Base-by-base conservation (phyloP, 1,140 invertebrate species). In the Leguminivora glycinivorella region DNA sequence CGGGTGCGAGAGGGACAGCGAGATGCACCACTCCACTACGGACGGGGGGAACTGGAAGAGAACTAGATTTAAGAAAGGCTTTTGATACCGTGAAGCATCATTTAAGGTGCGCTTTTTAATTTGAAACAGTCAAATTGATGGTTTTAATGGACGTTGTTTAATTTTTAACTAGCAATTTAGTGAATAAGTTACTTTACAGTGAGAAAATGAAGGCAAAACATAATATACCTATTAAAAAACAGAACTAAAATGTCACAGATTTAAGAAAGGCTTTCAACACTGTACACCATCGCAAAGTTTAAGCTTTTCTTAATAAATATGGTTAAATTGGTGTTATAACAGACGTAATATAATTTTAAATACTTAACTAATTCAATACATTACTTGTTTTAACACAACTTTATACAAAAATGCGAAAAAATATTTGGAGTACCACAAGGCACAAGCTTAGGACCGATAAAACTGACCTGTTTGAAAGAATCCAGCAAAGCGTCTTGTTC, bases 391-490 rank as follows among this genome's bases (percentile, higher is more conserved):
- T 34, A 17, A 2, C 19, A 38, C 34, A 40, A 38, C 17, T 24
- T 67, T 34, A 38, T n/a, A 24, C 43, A 40, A 6, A 67, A 67
- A 10, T 22, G 10, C 34, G 4, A 22, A 10, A 43, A 67, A 67
- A 22, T n/a, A 12, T 40, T 19, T 14, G 38, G 66, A 38, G 66
- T 67, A 9, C 31, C 24, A n/a, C 66, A 25, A 14, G 38, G 66
- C 17, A 34, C 31, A 19, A 17, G 14, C 19, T 12, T 43, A 24
- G 31, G 66, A 17, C 66, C 10, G 9, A 34, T 24, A 24, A 22
- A 47, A 38, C 58, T 69, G 70, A 86, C 85, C 77, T 82, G 77
- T 67, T 81, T 68, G 63, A 87, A 84, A 1, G 77, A 78, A 22
- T 74, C 68, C 38, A 80, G 82, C 70, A 81, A 67, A 0, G 60